Base-by-base conservation (phyloP, 2,113 vertebrate genomes). In the Nipponia nippon region DNA sequence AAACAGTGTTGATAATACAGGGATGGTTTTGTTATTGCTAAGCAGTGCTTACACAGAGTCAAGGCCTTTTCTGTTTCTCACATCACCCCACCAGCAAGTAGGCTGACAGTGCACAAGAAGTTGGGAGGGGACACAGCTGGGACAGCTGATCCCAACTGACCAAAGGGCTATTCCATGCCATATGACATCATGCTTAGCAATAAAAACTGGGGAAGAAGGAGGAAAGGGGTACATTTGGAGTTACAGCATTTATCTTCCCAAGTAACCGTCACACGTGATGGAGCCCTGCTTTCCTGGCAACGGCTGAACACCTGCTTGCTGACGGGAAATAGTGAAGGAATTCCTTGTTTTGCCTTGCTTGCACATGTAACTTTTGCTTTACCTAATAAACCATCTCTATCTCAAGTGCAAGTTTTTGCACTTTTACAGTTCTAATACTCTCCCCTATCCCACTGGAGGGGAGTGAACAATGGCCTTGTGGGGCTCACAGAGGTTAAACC, bases 181-280 rank as follows among this genome's bases (percentile, higher is more conserved):
- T 11, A 3, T 6, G 2, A 19, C 1, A 2, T 18, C 7, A 10
- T 21, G 3, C 5, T 46, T 16, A 9, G 2, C 10, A 69, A 30
- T 13, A 21, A 69, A 55, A 55, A 3, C 11, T 27, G 13, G 10
- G 8, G 2, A 30, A 65, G 16, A 66, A 87, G 17, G 9, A 55
- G 3, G 6, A 76, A 71, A 7, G 3, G 4, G 0, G 2, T 2
- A 25, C 16, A 4, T 58, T 84, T 27, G 4, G 13, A 52, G 8
- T n/a, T 26, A 61, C 3, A 11, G 59, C 1, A 3, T 61, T 61
- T 76, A 6, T 62, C 30, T 66, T 80, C 15, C 4, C 15, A 70
- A 32, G 29, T 6, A 23, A 65, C 8, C 0, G 0, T 46, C 32
- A 52, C 0, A 0, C 3, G 2, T 26, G 16, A 62, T 53, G 23